phyloP scores from a whole-genome alignment of 2,113 vertebrate genomes.

The Ranitomeya imitator region DNA sequence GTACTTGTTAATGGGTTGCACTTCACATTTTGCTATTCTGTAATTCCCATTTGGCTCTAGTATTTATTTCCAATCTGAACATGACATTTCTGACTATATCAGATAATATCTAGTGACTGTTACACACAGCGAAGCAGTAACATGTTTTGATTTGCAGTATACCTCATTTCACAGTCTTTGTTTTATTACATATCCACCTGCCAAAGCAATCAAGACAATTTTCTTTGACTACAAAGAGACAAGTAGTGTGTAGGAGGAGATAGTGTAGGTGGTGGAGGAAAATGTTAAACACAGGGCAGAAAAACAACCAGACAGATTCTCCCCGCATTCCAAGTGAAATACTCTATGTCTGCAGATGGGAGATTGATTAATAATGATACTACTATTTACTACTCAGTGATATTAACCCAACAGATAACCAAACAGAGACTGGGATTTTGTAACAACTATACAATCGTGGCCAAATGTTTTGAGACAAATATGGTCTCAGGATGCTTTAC shows the following conservation, averaged over 20 bases:
- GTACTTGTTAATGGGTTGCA: neutral
- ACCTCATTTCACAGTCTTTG: neutral
- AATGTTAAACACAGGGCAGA: constrained; percentile 21
- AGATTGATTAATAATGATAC: neutral
- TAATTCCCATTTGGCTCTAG: neutral
- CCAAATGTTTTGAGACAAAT: too few species aligned
- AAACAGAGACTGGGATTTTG: neutral
- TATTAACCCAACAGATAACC: neutral
- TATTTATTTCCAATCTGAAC: neutral
- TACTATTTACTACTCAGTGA: neutral
- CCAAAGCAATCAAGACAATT: neutral
- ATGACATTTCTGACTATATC: neutral
- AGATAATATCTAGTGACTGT: neutral
- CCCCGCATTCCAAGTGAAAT: neutral
- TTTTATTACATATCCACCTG: constrained; percentile 18
- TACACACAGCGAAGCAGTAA: neutral
- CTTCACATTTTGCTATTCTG: neutral
- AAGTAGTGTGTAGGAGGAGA: constrained; percentile 3
- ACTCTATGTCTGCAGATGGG: neutral
- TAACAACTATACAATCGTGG: too few species aligned
- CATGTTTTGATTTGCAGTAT: neutral
- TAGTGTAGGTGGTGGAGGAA: constrained; percentile 21
- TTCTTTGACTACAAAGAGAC: constrained; percentile 26
- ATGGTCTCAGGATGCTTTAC: too few species aligned
- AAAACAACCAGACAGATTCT: neutral